Percentiles rank a stretch among this genome's conserved stretches.
Conservation (phyloP, 37 sponge, comb jelly and placozoan genomes). For the Corticium candelabrum region DNA sequence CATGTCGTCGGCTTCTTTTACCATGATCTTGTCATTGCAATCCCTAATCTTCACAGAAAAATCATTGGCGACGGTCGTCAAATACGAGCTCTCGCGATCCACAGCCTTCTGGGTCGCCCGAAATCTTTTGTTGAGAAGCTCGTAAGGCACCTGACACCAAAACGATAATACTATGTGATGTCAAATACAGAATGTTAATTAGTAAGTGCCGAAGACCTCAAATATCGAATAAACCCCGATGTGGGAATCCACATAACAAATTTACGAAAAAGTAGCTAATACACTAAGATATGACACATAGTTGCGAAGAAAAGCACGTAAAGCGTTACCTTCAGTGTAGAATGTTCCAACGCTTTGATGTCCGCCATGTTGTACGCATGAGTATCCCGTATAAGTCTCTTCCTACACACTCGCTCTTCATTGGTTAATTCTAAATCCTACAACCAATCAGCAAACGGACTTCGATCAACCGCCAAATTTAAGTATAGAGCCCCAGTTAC, state of each 20-base stretch:
- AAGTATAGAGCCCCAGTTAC: neutral
- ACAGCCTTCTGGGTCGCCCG: constrained; percentile 68
- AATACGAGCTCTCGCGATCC: constrained; percentile 70
- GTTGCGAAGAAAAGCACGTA: too few species aligned
- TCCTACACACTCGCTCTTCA: neutral
- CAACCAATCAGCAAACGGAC: neutral
- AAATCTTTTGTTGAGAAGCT: constrained; percentile 91
- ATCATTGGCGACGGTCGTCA: constrained; percentile 25
- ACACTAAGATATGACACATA: too few species aligned
- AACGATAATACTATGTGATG: neutral
- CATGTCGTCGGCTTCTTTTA: constrained; percentile 23
- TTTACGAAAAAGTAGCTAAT: too few species aligned
- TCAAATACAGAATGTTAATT: neutral
- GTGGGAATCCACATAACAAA: too few species aligned
- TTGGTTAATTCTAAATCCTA: too few species aligned
- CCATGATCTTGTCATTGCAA: neutral
- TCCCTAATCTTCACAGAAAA: constrained; percentile 5
- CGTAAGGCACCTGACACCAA: constrained; percentile 86
- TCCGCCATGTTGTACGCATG: constrained; percentile 30
- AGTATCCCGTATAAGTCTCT: neutral
- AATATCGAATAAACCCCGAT: too few species aligned
- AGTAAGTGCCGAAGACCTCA: too few species aligned
- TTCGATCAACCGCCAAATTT: neutral
- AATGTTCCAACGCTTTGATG: constrained; percentile 52
- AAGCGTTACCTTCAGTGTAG: constrained; percentile 65